These are phyloP conservation scores for Nannoperca obscura DNA, from an alignment of 2,797 vertebrate species.

Conservation along the genomic window DNA sequence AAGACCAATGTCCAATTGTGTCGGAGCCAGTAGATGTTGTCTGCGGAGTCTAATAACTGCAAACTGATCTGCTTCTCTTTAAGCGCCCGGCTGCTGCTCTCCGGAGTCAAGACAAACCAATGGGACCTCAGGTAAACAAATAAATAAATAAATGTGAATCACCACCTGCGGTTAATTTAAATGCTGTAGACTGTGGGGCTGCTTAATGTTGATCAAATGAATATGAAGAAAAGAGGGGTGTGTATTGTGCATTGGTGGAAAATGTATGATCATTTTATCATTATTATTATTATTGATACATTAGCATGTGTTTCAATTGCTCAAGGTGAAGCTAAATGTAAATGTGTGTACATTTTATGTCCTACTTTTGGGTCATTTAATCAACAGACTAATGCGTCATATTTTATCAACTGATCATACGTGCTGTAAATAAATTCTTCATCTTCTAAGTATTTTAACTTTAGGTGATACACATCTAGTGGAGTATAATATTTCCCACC, in stretches of 20 bases:
- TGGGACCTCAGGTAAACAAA: conserved; percentile 44
- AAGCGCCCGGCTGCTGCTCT: conserved; percentile 68
- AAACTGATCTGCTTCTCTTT: conserved; percentile 55
- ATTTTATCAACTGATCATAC: background rate
- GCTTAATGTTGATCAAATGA: background rate
- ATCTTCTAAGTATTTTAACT: background rate
- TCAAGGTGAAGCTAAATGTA: too few relatives aligned
- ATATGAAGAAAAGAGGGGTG: too few relatives aligned
- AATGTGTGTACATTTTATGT: too few relatives aligned
- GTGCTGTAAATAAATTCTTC: background rate
- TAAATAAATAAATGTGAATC: conserved; percentile 25
- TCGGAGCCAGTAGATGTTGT: conserved; percentile 6
- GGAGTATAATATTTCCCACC: background rate
- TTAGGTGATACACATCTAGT: background rate
- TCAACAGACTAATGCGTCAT: background rate
- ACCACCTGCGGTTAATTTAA: conserved; percentile 16
- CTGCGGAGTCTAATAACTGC: conserved; percentile 15
- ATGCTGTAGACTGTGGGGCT: background rate
- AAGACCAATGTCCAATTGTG: background rate
- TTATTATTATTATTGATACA: background rate
- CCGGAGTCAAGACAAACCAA: conserved; percentile 54
- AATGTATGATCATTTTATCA: too few relatives aligned
- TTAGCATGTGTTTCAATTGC: background rate
- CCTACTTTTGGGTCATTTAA: background rate
- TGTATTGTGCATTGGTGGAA: too few relatives aligned